phyloP scores from a whole-genome alignment of 64 coral and sea anemone species.

The Montipora capricornis region DNA sequence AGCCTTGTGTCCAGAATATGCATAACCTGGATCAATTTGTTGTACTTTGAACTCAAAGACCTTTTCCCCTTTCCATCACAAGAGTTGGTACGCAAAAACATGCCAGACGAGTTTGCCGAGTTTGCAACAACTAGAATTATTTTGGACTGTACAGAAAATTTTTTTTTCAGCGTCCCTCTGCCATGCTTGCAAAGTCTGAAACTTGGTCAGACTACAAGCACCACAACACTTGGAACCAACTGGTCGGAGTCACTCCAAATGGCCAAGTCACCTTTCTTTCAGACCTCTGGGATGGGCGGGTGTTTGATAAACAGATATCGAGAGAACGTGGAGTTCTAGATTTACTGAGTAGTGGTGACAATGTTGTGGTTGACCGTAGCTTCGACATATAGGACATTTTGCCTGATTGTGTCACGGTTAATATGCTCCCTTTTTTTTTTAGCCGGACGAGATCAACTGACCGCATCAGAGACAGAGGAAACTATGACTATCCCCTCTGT shows the following conservation, averaged over 20 bases:
- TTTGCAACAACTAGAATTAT: constrained; percentile 60
- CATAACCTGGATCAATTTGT: background rate
- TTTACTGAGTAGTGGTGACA: background rate
- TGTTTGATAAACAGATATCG: background rate
- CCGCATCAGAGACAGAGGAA: background rate
- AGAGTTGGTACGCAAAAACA: background rate
- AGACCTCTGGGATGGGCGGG: constrained; percentile 21
- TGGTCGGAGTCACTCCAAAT: constrained; percentile 23
- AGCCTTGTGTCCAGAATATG: constrained; percentile 1
- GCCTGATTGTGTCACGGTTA: constrained; percentile 16
- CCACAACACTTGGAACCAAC: background rate
- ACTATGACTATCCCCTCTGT: background rate
- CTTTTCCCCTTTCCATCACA: constrained; percentile 60
- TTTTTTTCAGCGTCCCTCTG: constrained; percentile 34
- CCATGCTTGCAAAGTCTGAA: background rate
- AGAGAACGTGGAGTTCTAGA: constrained; percentile 12
- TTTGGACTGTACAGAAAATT: constrained; percentile 34
- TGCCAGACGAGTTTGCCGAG: constrained; percentile 32
- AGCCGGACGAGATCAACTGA: background rate
- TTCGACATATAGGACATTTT: background rate
- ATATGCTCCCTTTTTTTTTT: background rate
- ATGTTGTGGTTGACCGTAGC: background rate
- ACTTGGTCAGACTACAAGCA: background rate
- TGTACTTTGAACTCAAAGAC: background rate
- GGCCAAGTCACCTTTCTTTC: constrained; percentile 32